Base-by-base conservation (phyloP, 2,888 invertebrate genomes). In the Athalia rosae region DNA sequence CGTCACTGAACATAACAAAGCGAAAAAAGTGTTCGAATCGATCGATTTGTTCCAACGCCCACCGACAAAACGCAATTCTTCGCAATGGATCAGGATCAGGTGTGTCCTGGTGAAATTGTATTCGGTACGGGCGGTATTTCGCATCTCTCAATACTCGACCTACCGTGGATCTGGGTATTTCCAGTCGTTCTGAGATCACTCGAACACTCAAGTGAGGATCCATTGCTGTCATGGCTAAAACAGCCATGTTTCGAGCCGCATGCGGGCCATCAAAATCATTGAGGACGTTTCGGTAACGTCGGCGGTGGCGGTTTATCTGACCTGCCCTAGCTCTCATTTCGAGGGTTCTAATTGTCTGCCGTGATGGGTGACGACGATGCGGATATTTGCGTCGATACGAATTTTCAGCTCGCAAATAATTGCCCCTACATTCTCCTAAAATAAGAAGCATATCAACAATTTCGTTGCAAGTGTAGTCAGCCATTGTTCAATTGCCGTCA, bases 381-480 rank as follows among this genome's bases (percentile, higher is more conserved):
- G 28, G 4, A n/a, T 63, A 63, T 63, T 45, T 43, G 41, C 63
- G 64, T 43, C 45, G 11, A 63, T 63, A 63, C 45, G 45, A 43
- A 43, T 45, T n/a, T 43, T 41, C 63, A 43, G 63, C 63, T 63
- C 45, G 43, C 45, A 41, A 45, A 45, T 63, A 63, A 5, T 63
- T 63, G 43, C 45, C 45, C n/a, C 63, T 41, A 78, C 76, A 77
- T 78, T 77, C 74, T 15, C 77, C 79, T 50, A 78, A 73, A 56
- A 77, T 48, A 11, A 77, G 53, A 64, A 80, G 43, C 67, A 78
- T 80, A 53, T 79, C 77, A 69, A 77, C 78, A 28, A 79, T 77
- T 79, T 77, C 76, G 41, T 53, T 43, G 11, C 63, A 73, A 63
- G 66, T 62, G 62, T 78, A 79, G 73, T 79, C 79, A 48, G 62